Conservation (phyloP, 2,888 invertebrate species). For the Disparrhopalites patrizii region DNA sequence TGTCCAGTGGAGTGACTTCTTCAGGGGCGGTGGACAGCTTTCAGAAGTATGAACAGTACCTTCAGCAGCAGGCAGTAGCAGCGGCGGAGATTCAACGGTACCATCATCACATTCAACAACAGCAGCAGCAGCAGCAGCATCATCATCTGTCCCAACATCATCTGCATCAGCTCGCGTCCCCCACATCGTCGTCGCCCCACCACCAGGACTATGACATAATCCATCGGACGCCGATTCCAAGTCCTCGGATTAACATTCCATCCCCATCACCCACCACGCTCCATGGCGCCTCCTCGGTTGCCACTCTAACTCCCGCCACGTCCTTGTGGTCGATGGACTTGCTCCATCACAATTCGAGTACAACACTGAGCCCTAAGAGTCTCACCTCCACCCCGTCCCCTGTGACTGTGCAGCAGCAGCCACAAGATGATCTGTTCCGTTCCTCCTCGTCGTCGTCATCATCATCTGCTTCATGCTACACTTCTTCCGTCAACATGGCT, state of each 20-base stretch:
- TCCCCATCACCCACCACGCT: slow-evolving; percentile 23
- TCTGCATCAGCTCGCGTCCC: too few relatives aligned
- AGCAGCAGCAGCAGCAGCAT: slow-evolving; percentile 32
- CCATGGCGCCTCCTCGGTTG: too few relatives aligned
- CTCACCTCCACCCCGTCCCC: slow-evolving; percentile 48
- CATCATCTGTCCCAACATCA: slow-evolving; percentile 31
- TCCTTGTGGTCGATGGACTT: slow-evolving; percentile 36
- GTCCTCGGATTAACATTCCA: slow-evolving; percentile 39
- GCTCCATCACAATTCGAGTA: slow-evolving; percentile 40
- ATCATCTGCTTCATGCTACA: too few relatives aligned
- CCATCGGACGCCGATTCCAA: slow-evolving; percentile 25
- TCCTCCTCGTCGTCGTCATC: neutral
- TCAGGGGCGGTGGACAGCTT: too few relatives aligned
- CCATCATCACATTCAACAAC: slow-evolving; percentile 26
- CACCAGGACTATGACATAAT: slow-evolving; percentile 23
- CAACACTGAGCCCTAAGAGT: slow-evolving; percentile 45
- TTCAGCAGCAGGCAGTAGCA: too few relatives aligned
- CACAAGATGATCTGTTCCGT: slow-evolving; percentile 21
- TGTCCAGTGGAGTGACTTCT: too few relatives aligned
- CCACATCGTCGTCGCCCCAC: too few relatives aligned
- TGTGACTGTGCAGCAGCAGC: slow-evolving; percentile 43
- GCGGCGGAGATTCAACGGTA: slow-evolving; percentile 28
- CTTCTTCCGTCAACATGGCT: too few relatives aligned
- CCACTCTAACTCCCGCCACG: neutral
- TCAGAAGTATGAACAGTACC: slow-evolving; percentile 34